Base-by-base conservation (phyloP, 2,888 invertebrate species). In the Nezara viridula region DNA sequence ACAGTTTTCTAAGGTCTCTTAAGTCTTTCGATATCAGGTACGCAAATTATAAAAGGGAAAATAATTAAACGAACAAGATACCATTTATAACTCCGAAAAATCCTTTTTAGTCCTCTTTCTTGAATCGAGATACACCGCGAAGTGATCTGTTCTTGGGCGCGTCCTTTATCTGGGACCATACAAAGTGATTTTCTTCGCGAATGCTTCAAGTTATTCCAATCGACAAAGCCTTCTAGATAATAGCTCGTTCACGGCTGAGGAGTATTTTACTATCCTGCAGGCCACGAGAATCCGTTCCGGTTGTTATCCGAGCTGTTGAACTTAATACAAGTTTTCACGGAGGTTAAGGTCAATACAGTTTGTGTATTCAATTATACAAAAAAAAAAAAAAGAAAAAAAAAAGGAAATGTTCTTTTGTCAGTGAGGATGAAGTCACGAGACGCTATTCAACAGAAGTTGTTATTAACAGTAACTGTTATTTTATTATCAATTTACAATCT, bases 321-420 rank as follows among this genome's bases (percentile, higher is more conserved):
- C 81, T 81, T 81, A 81, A 81, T 40, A n/a, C 40, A 81, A 81
- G 44, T 81, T 81, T 81, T 81, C 81, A 81, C 81, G 81, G 81
- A 81, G 66, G 66, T 66, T 66, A 66, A 66, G 66, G 66, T 66
- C 66, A 66, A 66, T 19, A 32, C 0, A 6, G 32, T 19, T 32
- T 19, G 32, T 32, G 14, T 32, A 32, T 66, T 60, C 27, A 14
- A 27, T 60, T 55, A 2, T n/a, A 55, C 5, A 24, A 27, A 60
- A 60, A 27, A 52, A 52, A 24, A 52, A 60, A 27, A 14, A 7
- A 27, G 14, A 4, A 10, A 44, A 44, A 44, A 52, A 24, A 52
- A 60, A 27, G 14, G 14, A 27, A 27, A 4, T 55, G 9, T 7
- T 55, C n/a, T n/a, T 27, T 0, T 27, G 60, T 24, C 2, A 24